These are phyloP conservation scores for Trichonephila clavata DNA, from an alignment of 1,140 invertebrate genomes.

Conservation along the genomic window DNA sequence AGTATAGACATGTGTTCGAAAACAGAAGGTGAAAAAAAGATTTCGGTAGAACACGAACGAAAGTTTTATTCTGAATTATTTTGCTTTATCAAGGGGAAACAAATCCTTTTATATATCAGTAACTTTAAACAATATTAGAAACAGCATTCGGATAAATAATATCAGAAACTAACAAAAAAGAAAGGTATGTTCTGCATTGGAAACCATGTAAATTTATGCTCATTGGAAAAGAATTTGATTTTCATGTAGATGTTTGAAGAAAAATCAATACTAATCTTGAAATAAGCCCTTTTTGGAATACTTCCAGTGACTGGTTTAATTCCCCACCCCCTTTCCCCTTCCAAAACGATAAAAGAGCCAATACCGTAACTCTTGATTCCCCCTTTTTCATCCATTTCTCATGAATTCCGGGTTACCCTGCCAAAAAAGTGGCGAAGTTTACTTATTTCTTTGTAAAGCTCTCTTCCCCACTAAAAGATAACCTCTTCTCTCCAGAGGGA, in stretches of 20 bases:
- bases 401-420: conserved; percentile 9
- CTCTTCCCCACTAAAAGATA: conserved; percentile 1
- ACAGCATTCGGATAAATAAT: no score
- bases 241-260: background rate
- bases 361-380: background rate
- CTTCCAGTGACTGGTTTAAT: conserved; percentile 17
- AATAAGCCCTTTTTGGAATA: conserved; percentile 8
- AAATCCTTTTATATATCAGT: no score
- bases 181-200: no score
- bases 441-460: background rate
- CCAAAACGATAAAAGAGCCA: background rate
- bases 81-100: no score
- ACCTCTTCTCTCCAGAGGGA: background rate
- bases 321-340: background rate
- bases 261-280: conserved; percentile 32
- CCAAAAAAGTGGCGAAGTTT: conserved; percentile 17
- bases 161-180: no score
- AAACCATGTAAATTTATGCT: no score
- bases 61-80: no score
- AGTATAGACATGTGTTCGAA: no score
- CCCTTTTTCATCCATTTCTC: background rate
- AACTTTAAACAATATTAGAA: no score
- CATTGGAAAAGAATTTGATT: background rate
- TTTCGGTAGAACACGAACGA: no score
- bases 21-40: no score